Conservation (phyloP, 2,888 invertebrate species). For the Torymus tubicola region DNA sequence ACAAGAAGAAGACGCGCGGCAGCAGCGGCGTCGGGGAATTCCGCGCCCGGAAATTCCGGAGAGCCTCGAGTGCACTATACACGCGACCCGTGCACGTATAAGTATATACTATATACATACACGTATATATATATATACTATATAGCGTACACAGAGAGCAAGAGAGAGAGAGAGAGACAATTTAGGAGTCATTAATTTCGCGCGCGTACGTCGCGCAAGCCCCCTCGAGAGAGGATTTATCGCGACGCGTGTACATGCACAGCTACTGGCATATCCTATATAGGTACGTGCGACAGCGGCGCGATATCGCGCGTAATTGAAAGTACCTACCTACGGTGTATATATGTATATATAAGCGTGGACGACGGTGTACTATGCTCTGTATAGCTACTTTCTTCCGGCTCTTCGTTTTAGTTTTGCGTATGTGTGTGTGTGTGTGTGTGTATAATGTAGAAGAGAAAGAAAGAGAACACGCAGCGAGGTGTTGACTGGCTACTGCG, state of each 20-base stretch:
- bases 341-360: not conserved
- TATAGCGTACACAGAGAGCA: too few relatives aligned
- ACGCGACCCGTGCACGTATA: too few relatives aligned
- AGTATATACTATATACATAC: too few relatives aligned
- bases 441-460: too few relatives aligned
- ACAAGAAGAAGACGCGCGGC: too few relatives aligned
- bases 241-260: not conserved
- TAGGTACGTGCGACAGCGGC: not conserved
- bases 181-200: slow-evolving; percentile 52
- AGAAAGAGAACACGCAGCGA: too few relatives aligned
- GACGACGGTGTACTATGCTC: not conserved
- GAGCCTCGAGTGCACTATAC: too few relatives aligned
- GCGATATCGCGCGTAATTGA: slow-evolving; percentile 44
- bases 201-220: slow-evolving; percentile 1
- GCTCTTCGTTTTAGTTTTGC: not conserved
- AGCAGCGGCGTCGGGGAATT: too few relatives aligned
- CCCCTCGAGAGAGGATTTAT: slow-evolving; percentile 38
- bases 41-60: too few relatives aligned
- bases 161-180: slow-evolving; percentile 21
- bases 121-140: too few relatives aligned
- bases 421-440: too few relatives aligned
- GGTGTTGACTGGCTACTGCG: not conserved
- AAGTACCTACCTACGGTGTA: not conserved
- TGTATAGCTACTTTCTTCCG: not conserved
- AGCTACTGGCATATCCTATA: too few relatives aligned